Evolutionary conservation across 1,140 invertebrate species (phyloP).

Genomic region (Eciton burchellii): DNA sequence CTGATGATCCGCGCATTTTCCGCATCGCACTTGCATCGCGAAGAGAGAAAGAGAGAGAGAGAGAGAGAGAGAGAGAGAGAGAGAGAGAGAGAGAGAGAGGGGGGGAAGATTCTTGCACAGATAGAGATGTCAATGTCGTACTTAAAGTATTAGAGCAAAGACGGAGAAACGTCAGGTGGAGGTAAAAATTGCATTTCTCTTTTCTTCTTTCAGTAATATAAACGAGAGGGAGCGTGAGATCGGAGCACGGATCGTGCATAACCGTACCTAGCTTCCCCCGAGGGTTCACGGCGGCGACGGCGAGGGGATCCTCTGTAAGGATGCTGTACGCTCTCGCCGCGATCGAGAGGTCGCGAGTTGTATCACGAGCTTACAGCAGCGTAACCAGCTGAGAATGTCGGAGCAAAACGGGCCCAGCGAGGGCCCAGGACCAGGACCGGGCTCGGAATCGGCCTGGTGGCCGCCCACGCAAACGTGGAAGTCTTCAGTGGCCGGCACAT

Average conservation of each 20-base stretch:
- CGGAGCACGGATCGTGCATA: background rate
- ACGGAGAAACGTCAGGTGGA: background rate
- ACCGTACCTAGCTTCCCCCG: background rate
- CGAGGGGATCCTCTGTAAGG: slow-evolving; percentile 72
- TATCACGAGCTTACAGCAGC: slow-evolving; percentile 69
- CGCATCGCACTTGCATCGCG: too few species aligned
- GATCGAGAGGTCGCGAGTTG: slow-evolving; percentile 66
- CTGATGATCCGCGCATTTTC: too few species aligned
- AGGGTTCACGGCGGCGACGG: background rate
- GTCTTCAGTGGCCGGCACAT: slow-evolving; percentile 65
- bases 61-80: too few species aligned
- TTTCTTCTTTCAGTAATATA: background rate
- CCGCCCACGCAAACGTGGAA: slow-evolving; percentile 81
- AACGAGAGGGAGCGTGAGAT: background rate
- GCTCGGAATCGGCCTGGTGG: slow-evolving; percentile 82
- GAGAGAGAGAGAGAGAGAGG: too few species aligned
- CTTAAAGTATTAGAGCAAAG: background rate
- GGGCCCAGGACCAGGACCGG: slow-evolving; percentile 73
- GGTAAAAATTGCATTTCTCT: background rate
- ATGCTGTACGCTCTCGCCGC: slow-evolving; percentile 79
- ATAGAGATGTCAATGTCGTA: background rate
- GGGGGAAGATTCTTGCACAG: too few species aligned
- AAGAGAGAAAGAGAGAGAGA: too few species aligned
- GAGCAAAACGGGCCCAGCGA: slow-evolving; percentile 84
- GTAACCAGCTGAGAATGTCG: slow-evolving; percentile 84